phyloP scores from a whole-genome alignment of 2,113 vertebrate species.

The Cryptotis parvus region DNA sequence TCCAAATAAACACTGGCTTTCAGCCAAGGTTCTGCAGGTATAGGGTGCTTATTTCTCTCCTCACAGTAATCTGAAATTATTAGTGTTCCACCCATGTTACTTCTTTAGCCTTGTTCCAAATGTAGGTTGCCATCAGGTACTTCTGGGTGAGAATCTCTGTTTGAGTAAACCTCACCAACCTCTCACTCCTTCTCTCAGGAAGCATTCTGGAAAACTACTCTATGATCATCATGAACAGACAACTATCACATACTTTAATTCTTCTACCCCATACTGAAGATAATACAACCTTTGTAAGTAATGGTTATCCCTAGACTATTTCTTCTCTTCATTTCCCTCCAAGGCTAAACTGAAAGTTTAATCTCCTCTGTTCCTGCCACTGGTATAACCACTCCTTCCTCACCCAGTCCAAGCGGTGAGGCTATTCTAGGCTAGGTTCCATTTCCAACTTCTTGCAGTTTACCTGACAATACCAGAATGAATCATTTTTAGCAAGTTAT shows the following conservation, averaged over 20 bases:
- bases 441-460: not conserved
- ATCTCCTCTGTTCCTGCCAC: not conserved
- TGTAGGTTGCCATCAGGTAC: not conserved
- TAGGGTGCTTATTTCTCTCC: not conserved
- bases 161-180: not conserved
- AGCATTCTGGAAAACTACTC: not conserved
- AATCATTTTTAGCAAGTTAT: not conserved
- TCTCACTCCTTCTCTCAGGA: not conserved
- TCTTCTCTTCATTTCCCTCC: not conserved
- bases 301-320: not conserved
- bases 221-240: not conserved
- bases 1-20: not conserved
- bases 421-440: not conserved
- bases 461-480: not conserved
- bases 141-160: not conserved
- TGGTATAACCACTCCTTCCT: not conserved
- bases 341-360: not conserved
- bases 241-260: not conserved
- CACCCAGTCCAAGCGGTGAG: not conserved
- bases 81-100: not conserved
- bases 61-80: not conserved
- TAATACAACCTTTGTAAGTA: not conserved
- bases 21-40: not conserved
- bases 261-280: not conserved
- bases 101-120: not conserved